Evolutionary conservation across 2,797 vertebrate genomes (phyloP).

Genomic region (Tenualosa ilisha): DNA sequence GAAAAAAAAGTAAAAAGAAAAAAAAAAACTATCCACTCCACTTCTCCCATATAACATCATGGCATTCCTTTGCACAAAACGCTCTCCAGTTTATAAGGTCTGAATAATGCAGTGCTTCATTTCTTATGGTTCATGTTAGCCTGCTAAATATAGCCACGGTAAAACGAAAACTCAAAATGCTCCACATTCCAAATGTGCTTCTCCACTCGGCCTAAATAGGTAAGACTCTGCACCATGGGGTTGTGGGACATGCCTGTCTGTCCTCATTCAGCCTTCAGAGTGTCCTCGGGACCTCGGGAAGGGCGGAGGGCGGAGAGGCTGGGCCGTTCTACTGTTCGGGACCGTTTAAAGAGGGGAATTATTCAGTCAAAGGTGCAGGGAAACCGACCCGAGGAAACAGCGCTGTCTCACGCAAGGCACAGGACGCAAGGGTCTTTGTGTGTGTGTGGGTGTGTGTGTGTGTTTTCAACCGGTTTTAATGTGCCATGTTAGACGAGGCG

Average conservation of each 20-base stretch:
- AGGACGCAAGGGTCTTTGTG: conserved; percentile 40
- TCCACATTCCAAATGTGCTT: conserved; percentile 13
- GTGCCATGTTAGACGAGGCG: conserved; percentile 50
- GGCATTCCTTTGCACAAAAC: not conserved
- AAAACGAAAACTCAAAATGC: conserved; percentile 51
- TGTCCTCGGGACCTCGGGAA: not conserved
- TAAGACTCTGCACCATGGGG: not conserved
- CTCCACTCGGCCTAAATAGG: not conserved
- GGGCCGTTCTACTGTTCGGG: not conserved
- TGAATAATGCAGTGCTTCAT: conserved; percentile 14
- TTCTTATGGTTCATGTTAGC: conserved; percentile 23
- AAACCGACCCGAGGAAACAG: not conserved
- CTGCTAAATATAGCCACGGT: conserved; percentile 39
- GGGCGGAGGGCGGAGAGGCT: not conserved
- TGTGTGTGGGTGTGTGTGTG: conserved; percentile 1
- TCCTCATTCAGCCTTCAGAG: not conserved
- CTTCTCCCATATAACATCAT: not conserved
- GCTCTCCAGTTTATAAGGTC: conserved; percentile 4
- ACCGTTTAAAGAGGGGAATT: not conserved
- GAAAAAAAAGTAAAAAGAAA: not conserved
- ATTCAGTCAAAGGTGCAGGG: not conserved
- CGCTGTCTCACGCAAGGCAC: conserved; percentile 24
- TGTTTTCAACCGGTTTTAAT: conserved; percentile 20
- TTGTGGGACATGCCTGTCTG: not conserved
- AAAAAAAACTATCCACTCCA: not conserved